These are phyloP conservation scores for Hexactinellida sp. DNA, from an alignment of 37 sponge, comb jelly and placozoan genomes.

Conservation along the genomic window DNA sequence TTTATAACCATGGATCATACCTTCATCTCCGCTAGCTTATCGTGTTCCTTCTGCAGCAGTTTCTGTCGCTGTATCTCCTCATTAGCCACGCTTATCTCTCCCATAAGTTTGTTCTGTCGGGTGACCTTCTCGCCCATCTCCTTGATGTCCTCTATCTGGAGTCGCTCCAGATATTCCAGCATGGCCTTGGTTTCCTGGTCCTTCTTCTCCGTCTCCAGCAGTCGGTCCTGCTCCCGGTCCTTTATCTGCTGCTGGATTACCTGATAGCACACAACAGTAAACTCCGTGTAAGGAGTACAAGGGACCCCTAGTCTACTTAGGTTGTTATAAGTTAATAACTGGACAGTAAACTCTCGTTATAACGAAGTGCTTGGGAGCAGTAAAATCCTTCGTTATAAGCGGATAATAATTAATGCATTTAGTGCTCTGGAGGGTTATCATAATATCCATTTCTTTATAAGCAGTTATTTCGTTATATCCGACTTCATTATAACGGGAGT, in stretches of 20 bases:
- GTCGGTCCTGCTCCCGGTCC: constrained; percentile 64
- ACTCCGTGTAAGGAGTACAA: too few relatives aligned
- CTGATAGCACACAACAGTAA: too few relatives aligned
- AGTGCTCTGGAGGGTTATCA: too few relatives aligned
- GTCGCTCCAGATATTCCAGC: constrained; percentile 48
- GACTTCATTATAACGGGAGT: too few relatives aligned
- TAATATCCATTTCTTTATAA: too few relatives aligned
- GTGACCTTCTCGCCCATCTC: constrained; percentile 62
- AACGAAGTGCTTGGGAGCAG: not conserved
- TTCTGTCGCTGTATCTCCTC: constrained; percentile 81
- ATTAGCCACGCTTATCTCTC: constrained; percentile 46
- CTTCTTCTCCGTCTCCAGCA: constrained; percentile 73
- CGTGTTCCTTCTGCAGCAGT: constrained; percentile 48
- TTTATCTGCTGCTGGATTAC: constrained; percentile 83
- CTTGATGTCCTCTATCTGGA: constrained; percentile 76
- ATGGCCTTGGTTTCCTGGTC: constrained; percentile 93
- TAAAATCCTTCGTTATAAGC: not conserved
- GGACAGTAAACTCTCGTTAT: not conserved
- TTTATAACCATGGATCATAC: too few relatives aligned
- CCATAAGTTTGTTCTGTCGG: constrained; percentile 72
- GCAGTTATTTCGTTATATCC: too few relatives aligned
- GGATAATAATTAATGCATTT: too few relatives aligned
- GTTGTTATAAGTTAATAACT: not conserved
- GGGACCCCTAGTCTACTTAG: too few relatives aligned
- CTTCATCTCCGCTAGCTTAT: constrained; percentile 70